Percentiles rank a stretch among this genome's conserved stretches.
phyloP scores from a whole-genome alignment of 2,113 vertebrate genomes.

The Ciconia boyciana region DNA sequence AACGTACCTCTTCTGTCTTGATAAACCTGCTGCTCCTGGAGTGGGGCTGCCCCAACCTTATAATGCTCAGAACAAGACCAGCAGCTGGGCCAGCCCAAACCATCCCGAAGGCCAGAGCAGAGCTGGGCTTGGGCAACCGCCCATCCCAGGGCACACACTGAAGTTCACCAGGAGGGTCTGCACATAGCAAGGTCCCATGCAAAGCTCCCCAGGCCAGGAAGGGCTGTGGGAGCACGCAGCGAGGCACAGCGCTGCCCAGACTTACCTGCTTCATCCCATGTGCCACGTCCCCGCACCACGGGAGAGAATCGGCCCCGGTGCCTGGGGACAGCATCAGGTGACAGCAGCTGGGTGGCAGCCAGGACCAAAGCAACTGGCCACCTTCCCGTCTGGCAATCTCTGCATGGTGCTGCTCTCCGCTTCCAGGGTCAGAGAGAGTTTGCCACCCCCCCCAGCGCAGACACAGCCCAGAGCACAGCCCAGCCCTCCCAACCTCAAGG shows the following conservation, averaged over 20 bases:
- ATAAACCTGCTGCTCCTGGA: not conserved
- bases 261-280: not conserved
- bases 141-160: accelerated
- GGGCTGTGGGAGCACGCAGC: accelerated
- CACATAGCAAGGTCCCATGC: accelerated
- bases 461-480: not conserved
- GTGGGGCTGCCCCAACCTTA: not conserved
- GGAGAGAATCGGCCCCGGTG: accelerated
- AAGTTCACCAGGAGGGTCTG: not conserved
- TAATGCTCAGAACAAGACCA: not conserved
- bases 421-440: not conserved
- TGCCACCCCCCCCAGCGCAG: not conserved
- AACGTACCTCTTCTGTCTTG: accelerated
- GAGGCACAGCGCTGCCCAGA: not conserved
- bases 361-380: not conserved
- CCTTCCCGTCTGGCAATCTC: not conserved
- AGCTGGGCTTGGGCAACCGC: not conserved
- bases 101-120: not conserved
- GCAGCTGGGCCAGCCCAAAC: not conserved
- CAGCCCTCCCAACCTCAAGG: not conserved
- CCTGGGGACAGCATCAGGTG: not conserved
- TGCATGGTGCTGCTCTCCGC: not conserved
- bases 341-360: not conserved
- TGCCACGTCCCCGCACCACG: not conserved
- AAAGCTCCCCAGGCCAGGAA: not conserved